Evolutionary conservation across 2,113 vertebrate species (phyloP).

Genomic region (Pachypanchax playfairii): DNA sequence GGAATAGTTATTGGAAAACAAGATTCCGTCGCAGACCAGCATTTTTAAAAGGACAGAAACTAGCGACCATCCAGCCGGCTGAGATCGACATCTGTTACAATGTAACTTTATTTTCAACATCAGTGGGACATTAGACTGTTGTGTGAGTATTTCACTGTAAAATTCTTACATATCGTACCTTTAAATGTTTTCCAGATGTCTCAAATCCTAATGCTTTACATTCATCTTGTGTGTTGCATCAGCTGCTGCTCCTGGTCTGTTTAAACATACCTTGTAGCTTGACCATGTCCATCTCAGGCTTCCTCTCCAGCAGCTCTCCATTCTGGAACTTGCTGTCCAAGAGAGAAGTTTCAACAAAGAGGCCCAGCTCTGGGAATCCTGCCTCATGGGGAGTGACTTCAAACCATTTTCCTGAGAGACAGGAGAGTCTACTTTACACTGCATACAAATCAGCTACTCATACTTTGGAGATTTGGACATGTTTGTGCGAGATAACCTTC

Average conservation of each 20-base stretch:
- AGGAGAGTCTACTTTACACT: background rate
- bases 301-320: constrained; percentile 47
- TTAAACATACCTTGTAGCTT: constrained; percentile 52
- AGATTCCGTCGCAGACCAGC: no score
- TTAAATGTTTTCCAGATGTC: no score
- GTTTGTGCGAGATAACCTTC: constrained; percentile 41
- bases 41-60: no score
- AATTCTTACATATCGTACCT: no score
- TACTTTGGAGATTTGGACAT: background rate
- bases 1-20: no score
- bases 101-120: no score
- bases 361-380: constrained; percentile 64
- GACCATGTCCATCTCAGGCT: constrained; percentile 66
- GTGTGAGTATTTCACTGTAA: no score
- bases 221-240: background rate
- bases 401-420: constrained; percentile 58
- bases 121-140: no score
- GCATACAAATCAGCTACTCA: background rate
- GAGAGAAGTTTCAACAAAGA: constrained; percentile 54
- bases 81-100: no score
- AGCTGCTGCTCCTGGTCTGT: background rate
- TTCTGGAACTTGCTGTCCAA: constrained; percentile 57
- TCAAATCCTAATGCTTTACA: no score
- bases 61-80: no score
- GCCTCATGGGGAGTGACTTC: constrained; percentile 65